Conservation (phyloP, 2,888 invertebrate genomes). For the Caenorhabditis wallacei region DNA sequence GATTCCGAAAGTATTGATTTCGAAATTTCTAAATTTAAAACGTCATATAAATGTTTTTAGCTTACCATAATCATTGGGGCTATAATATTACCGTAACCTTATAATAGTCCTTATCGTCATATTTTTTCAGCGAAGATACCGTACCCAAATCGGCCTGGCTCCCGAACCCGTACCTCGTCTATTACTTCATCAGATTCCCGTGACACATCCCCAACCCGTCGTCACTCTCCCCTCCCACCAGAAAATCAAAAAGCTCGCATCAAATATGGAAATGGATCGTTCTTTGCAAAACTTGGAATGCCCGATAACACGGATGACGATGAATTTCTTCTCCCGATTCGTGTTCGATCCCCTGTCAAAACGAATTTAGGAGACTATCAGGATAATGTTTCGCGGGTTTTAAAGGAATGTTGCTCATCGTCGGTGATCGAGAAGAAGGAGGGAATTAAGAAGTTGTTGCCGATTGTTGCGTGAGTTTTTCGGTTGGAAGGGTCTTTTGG, state of each 20-base stretch:
- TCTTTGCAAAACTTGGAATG: constrained; percentile 52
- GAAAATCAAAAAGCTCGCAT: constrained; percentile 41
- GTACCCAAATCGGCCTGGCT: constrained; percentile 41
- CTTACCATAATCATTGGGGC: too few relatives aligned
- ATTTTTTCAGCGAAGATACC: constrained; percentile 47
- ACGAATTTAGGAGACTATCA: constrained; percentile 22
- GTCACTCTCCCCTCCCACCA: constrained; percentile 39
- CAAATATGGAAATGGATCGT: constrained; percentile 50
- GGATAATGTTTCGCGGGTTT: constrained; percentile 37
- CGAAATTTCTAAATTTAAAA: too few relatives aligned
- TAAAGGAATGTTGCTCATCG: constrained; percentile 50
- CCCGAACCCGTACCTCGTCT: constrained; percentile 48
- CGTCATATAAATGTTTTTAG: too few relatives aligned
- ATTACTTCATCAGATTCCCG: constrained; percentile 51
- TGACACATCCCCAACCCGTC: constrained; percentile 48
- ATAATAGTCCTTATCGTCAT: too few relatives aligned
- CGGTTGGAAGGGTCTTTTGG: not conserved
- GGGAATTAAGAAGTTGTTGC: constrained; percentile 48
- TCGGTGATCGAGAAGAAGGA: constrained; percentile 50
- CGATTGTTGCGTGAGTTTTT: constrained; percentile 44
- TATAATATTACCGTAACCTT: too few relatives aligned
- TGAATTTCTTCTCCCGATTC: constrained; percentile 49
- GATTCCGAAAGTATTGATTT: too few relatives aligned
- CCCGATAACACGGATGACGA: constrained; percentile 51
- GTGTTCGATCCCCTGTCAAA: constrained; percentile 33